These are phyloP conservation scores for Gila robusta DNA, from an alignment of 2,797 vertebrate genomes.

Conservation along the genomic window DNA sequence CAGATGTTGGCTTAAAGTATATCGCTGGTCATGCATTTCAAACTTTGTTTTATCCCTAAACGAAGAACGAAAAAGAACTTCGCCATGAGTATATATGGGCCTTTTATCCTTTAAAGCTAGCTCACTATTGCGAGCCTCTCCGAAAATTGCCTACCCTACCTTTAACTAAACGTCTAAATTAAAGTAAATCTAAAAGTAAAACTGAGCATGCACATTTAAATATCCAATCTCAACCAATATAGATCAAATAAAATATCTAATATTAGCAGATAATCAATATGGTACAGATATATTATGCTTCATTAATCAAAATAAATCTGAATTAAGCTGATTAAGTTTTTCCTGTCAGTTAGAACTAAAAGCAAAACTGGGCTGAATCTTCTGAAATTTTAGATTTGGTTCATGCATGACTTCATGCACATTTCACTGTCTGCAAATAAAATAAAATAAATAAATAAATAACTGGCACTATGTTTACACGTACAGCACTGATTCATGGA, in stretches of 20 bases:
- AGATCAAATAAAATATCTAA: neutral
- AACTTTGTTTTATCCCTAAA: too few relatives aligned
- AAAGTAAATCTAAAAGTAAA: neutral
- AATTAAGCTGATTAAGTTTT: neutral
- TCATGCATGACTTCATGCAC: neutral
- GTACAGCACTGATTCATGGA: constrained; percentile 69
- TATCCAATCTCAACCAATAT: neutral
- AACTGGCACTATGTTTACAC: neutral
- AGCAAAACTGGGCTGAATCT: neutral
- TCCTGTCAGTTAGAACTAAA: neutral
- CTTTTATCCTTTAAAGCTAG: too few relatives aligned
- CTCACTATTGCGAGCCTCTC: too few relatives aligned
- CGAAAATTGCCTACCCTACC: too few relatives aligned
- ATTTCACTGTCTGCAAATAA: neutral
- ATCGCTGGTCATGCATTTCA: too few relatives aligned
- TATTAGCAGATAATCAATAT: neutral
- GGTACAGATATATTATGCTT: neutral
- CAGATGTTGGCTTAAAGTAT: too few relatives aligned
- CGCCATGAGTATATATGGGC: too few relatives aligned
- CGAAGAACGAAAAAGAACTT: too few relatives aligned
- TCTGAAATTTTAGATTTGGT: neutral
- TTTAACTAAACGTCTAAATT: neutral
- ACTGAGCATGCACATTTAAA: neutral
- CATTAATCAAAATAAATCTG: neutral
- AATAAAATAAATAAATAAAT: neutral